phyloP scores from a whole-genome alignment of 1,140 invertebrate genomes.

The Subanguina moxae region DNA sequence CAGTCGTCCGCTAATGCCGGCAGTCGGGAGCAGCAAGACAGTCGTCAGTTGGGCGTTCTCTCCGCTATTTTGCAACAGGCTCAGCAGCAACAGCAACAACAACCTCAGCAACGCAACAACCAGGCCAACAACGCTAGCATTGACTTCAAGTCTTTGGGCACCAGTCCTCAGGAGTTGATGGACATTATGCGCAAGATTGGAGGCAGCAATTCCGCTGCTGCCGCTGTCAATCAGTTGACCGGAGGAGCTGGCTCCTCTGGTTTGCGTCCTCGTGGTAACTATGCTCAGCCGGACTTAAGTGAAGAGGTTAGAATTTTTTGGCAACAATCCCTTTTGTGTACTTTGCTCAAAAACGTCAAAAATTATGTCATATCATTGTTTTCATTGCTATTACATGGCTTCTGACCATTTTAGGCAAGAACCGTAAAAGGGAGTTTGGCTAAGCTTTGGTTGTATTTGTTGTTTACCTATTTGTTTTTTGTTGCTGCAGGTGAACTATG shows the following conservation, averaged over 20 bases:
- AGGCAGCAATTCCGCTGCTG: not conserved
- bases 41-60: no score
- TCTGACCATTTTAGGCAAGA: no score
- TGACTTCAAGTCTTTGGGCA: not conserved
- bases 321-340: no score
- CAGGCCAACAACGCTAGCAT: not conserved
- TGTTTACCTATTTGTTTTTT: not conserved
- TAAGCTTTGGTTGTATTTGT: not conserved
- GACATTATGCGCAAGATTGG: slow-evolving; percentile 2
- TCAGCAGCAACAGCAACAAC: not conserved
- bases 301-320: not conserved
- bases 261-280: not conserved
- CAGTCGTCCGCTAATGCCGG: not conserved
- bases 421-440: no score
- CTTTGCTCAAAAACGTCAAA: no score
- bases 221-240: no score
- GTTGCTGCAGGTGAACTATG: slow-evolving; percentile 10
- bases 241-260: not conserved
- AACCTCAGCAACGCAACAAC: not conserved
- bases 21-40: no score
- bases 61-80: no score
- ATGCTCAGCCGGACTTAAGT: not conserved
- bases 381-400: no score
- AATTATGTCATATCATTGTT: no score
- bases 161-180: not conserved